Evolutionary conservation across 2,888 invertebrate genomes (phyloP).

Genomic region (Drosophila eohydei): DNA sequence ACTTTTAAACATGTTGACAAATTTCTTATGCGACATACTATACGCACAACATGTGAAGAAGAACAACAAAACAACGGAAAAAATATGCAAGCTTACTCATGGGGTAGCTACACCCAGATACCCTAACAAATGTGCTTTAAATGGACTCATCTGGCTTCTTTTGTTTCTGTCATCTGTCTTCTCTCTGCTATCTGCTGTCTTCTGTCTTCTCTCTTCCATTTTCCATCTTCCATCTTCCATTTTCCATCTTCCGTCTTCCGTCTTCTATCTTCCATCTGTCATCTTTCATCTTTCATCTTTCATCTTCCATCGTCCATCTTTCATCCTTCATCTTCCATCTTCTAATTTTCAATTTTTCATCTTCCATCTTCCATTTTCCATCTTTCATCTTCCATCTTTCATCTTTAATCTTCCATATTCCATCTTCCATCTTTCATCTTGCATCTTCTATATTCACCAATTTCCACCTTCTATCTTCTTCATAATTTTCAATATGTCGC

Average conservation of each 20-base stretch:
- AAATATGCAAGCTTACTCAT: background rate
- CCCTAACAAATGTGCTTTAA: background rate
- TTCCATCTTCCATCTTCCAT: too few species aligned
- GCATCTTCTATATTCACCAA: background rate
- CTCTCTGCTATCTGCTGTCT: background rate
- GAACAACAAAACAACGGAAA: background rate
- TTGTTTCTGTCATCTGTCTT: background rate
- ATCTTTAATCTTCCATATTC: background rate
- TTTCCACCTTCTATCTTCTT: background rate
- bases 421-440: background rate
- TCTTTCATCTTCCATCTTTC: background rate
- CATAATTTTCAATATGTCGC: background rate
- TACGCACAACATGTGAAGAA: slow-evolving; percentile 36
- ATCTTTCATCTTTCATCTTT: background rate
- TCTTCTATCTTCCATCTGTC: background rate
- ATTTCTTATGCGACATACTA: slow-evolving; percentile 41
- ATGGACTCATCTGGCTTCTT: too few species aligned
- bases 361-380: background rate
- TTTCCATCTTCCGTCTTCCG: background rate
- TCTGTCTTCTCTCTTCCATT: too few species aligned
- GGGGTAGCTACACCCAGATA: background rate
- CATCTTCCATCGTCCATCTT: background rate
- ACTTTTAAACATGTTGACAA: slow-evolving; percentile 71
- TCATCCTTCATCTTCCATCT: background rate
- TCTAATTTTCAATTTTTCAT: background rate